Evolutionary conservation across 2,888 invertebrate genomes (phyloP).

Genomic region (Sepiola atlantica): DNA sequence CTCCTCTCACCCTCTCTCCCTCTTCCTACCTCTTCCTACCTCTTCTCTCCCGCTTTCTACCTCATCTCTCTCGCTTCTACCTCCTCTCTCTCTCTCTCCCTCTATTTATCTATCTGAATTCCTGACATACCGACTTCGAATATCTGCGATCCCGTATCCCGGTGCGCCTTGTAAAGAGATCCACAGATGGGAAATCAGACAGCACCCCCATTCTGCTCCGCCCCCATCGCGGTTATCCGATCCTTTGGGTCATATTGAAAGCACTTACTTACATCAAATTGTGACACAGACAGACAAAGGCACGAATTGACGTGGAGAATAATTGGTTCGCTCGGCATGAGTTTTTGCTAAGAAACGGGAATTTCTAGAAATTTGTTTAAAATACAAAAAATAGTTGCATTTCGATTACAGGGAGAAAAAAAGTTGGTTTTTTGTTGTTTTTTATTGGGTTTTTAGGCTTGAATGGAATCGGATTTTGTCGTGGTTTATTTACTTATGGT

Average conservation of each 20-base stretch:
- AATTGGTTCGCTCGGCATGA: background rate
- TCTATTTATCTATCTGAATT: background rate
- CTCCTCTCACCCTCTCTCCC: no score
- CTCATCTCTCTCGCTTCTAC: background rate
- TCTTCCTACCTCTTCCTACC: background rate
- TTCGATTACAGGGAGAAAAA: background rate
- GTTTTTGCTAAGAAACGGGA: background rate
- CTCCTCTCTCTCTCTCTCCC: background rate
- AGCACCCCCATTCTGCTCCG: background rate
- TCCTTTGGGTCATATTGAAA: background rate
- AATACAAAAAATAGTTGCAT: background rate
- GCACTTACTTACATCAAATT: background rate
- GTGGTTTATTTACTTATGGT: background rate
- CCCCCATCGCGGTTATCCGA: background rate
- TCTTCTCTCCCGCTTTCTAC: background rate
- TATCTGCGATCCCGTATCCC: background rate
- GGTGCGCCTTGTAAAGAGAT: background rate
- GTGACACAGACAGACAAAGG: background rate
- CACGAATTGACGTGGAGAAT: background rate
- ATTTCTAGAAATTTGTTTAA: background rate
- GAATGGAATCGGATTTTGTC: background rate
- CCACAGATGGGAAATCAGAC: background rate
- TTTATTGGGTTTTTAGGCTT: background rate
- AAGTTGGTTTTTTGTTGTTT: background rate
- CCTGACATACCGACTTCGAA: background rate